Percentiles rank a stretch among this genome's conserved stretches.
phyloP scores from a whole-genome alignment of 2,113 vertebrate species.

The Hyaena hyaena region DNA sequence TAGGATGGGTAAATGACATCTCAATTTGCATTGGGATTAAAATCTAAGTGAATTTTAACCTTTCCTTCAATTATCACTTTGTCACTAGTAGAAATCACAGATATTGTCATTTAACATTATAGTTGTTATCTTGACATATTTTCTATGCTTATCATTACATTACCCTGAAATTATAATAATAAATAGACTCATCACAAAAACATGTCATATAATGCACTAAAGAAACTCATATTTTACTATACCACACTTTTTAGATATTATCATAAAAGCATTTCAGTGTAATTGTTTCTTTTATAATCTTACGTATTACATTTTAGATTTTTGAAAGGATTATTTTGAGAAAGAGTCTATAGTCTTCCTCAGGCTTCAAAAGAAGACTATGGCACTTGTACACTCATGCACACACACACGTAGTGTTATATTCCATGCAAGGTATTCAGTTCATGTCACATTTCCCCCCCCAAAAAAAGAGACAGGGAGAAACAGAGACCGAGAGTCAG shows the following conservation, averaged over 20 bases:
- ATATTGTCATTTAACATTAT: background rate
- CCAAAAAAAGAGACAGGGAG: background rate
- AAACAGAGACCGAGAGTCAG: background rate
- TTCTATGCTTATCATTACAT: background rate
- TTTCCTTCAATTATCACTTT: background rate
- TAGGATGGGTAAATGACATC: background rate
- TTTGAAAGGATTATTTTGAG: constrained; percentile 1
- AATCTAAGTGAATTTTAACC: constrained; percentile 35
- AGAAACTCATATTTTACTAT: background rate
- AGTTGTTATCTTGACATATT: background rate
- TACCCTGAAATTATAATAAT: background rate
- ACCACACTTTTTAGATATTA: constrained; percentile 25
- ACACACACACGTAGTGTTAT: background rate
- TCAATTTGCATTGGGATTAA: background rate
- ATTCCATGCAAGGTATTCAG: background rate
- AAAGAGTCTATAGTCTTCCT: background rate
- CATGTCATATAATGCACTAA: background rate
- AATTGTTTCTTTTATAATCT: background rate
- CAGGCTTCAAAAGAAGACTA: background rate
- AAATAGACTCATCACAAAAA: constrained; percentile 3
- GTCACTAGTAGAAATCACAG: background rate
- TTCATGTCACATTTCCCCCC: background rate
- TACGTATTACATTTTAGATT: background rate
- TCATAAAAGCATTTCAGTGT: background rate
- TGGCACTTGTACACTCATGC: background rate